Evolutionary conservation across 1,140 invertebrate species (phyloP), one percentile per base, ranked within the genome.

Genomic region (Drosophila baimaii): DNA sequence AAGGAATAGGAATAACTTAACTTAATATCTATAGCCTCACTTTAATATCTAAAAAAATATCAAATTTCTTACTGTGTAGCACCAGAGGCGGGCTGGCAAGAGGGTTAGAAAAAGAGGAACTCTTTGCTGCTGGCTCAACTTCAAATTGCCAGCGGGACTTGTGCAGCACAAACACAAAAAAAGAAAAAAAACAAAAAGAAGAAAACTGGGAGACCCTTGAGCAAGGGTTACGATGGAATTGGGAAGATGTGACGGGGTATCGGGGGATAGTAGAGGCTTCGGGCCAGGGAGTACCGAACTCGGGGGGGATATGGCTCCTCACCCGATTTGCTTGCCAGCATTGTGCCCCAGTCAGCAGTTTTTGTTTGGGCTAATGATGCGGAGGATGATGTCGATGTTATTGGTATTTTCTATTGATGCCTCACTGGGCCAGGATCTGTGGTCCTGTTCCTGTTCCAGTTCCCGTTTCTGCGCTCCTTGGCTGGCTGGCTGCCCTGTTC

Each of bases 321-420:
- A 47, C n/a, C 52, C 52, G 25, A 71, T 71, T 58, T 71, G 43
- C 69, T 71, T 71, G 66, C 80, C 62, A 73, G 65, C 79, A 82
- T 78, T 82, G 75, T 82, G 69, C 58, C 49, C 57, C 63, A 86
- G 83, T 86, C 82, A 86, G 82, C 82, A 86, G 54, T 83, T 83
- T 82, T 88, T 66, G 69, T 79, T 83, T 77, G 79, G 79, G 66
- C 82, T 79, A 86, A 83, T 86, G 79, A 83, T 86, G 79, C 79
- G 74, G 51, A 81, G 82, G 69, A 77, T 77, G 64, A 78, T 77
- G 69, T 68, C 76, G 69, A 57, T 85, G 81, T 51, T 73, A 63
- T 79, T 80, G 55, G 56, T 77, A 77, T 57, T 68, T 71, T 76
- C 73, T 58, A 77, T 77, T 77, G 73, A 77, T 76, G 73, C 62